Base-by-base conservation (phyloP, 2,888 invertebrate species). In the Dynastes maya region DNA sequence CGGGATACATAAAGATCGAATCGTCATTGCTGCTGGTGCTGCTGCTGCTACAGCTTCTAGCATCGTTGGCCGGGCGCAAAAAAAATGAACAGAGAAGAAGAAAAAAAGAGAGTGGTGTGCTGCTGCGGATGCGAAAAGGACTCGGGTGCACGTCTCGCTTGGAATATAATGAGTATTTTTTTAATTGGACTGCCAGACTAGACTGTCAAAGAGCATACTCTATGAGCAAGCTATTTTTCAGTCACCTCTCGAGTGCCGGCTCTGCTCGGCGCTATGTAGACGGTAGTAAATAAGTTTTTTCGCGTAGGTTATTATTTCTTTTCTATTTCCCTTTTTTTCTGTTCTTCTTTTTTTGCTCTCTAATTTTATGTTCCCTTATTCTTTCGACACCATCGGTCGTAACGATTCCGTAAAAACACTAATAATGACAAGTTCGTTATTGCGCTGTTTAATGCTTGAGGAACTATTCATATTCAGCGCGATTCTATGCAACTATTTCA, bases 131-230 rank as follows among this genome's bases (percentile, higher is more conserved):
- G n/a, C 37, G 72, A 74, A 80, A 82, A 82, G 82, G 81, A 77
- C 82, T 67, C 22, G 16, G 68, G 27, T 45, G 68, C 51, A 68
- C 29, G 51, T 68, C 82, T 83, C 58, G 61, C 72, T 61, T 45
- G 61, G 72, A 74, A 74, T 84, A 83, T 84, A 84, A 85, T 84
- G 85, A 85, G 85, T 80, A 83, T 81, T 84, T 85, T 85, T 85
- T 85, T 85, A 85, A 85, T 85, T 85, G 85, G 85, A 84, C 82
- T 65, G 65, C 61, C 76, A 76, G 80, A 80, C 82, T 85, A 83
- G 84, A 83, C 83, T 84, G 84, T 84, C 85, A 85, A 85, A 85
- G 84, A 81, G 85, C 84, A 85, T 85, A 82, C 81, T 79, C 82
- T 81, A 82, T 79, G 61, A 74, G 72, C 72, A 61, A 74, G 72